These are phyloP conservation scores for Heliconius cydno DNA, from an alignment of 2,888 invertebrate species.

Conservation along the genomic window DNA sequence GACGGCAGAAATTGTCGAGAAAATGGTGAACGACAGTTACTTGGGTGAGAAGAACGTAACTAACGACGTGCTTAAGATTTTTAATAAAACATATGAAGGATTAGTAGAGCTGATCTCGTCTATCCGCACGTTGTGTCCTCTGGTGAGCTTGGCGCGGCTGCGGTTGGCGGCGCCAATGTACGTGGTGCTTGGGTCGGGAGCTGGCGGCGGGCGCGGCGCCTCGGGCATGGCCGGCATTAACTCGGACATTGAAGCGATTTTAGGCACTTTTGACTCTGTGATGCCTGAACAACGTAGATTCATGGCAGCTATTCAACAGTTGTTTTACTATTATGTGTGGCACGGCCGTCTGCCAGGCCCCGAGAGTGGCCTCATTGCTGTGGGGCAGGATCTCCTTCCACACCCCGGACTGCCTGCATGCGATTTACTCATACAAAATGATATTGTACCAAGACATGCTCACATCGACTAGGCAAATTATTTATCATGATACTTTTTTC, in stretches of 20 bases:
- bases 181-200: conserved; percentile 87
- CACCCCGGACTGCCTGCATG: conserved; percentile 88
- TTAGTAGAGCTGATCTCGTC: conserved; percentile 90
- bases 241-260: conserved; percentile 90
- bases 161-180: conserved; percentile 88
- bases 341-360: conserved; percentile 88
- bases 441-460: conserved; percentile 89
- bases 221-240: conserved; percentile 75
- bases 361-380: conserved; percentile 84
- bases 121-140: conserved; percentile 90
- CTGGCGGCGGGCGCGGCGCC: conserved; percentile 71
- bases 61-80: conserved; percentile 85
- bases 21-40: conserved; percentile 85
- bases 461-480: conserved; percentile 85
- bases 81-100: conserved; percentile 87
- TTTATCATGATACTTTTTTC: conserved; percentile 17
- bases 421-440: conserved; percentile 89
- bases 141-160: conserved; percentile 86
- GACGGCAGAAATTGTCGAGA: conserved; percentile 86
- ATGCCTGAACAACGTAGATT: conserved; percentile 89
- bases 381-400: conserved; percentile 88
- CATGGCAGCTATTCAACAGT: conserved; percentile 90
- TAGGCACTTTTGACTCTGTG: conserved; percentile 89
- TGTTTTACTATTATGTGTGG: conserved; percentile 92
- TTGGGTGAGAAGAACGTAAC: conserved; percentile 86